Percentiles rank a stretch among this genome's conserved stretches.
phyloP scores from a whole-genome alignment of 2,113 vertebrate genomes.

The Caretta caretta region DNA sequence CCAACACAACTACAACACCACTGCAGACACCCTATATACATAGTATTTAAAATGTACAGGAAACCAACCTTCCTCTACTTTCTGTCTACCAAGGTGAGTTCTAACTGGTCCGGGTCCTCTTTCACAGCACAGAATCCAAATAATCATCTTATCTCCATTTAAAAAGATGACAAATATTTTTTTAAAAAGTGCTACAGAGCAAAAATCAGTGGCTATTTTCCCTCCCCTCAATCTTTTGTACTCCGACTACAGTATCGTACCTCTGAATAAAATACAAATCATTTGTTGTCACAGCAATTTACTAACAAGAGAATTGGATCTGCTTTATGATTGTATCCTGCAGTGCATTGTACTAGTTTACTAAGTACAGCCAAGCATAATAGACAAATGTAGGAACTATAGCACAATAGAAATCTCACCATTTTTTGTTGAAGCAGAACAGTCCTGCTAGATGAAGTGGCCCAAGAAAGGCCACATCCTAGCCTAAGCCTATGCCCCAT shows the following conservation, averaged over 20 bases:
- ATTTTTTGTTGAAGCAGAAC: not conserved
- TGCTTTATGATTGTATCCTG: not conserved
- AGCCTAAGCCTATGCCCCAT: not conserved
- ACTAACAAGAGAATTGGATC: not conserved
- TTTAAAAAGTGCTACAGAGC: not conserved
- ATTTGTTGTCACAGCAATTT: conserved; percentile 65
- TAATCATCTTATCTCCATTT: not conserved
- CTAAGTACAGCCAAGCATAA: not conserved
- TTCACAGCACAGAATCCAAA: not conserved
- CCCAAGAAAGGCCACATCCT: not conserved
- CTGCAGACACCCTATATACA: not conserved
- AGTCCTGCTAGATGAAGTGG: not conserved
- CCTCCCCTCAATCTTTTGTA: not conserved
- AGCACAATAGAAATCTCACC: not conserved
- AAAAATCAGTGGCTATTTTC: not conserved
- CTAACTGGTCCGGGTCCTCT: not conserved
- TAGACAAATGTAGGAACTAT: not conserved
- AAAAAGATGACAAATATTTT: not conserved
- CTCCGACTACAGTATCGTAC: not conserved
- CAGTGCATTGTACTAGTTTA: no score
- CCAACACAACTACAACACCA: no score
- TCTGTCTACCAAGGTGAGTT: not conserved
- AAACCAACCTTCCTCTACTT: not conserved
- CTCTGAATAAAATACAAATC: conserved; percentile 69
- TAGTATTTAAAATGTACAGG: not conserved